These are phyloP conservation scores for Acanthosepion lycidas DNA, from an alignment of 2,888 invertebrate species.

Conservation along the genomic window DNA sequence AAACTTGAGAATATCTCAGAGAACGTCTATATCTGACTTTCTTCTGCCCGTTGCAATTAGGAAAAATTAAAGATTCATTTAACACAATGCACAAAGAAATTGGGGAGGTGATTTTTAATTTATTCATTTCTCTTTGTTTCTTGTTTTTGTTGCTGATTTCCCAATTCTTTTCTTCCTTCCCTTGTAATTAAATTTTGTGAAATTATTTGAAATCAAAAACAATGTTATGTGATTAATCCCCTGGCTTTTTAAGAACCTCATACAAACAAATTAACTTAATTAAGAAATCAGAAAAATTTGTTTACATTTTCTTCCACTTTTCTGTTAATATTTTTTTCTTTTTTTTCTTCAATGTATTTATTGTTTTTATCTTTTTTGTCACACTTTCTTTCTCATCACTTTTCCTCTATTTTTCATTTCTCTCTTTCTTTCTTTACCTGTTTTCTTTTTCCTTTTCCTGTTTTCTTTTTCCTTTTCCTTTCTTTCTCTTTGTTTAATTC, in stretches of 20 bases:
- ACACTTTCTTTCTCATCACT: too few species aligned
- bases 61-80: neutral
- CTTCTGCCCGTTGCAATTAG: neutral
- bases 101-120: too few species aligned
- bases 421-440: too few species aligned
- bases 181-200: neutral
- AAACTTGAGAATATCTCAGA: neutral
- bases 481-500: too few species aligned
- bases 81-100: neutral
- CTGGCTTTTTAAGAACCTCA: neutral
- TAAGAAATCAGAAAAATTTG: neutral
- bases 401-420: too few species aligned
- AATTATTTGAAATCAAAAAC: neutral
- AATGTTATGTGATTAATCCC: neutral
- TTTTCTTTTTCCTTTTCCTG: too few species aligned
- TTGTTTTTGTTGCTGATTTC: neutral
- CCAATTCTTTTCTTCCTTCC: neutral
- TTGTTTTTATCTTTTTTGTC: too few species aligned
- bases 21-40: neutral
- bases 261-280: neutral
- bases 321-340: too few species aligned
- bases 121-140: neutral
- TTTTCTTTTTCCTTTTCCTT: too few species aligned
- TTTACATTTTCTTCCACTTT: neutral
- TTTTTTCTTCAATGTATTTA: neutral